Evolutionary conservation across 2,113 vertebrate species (phyloP), one percentile per base, ranked within the genome.

Genomic region (Sceloporus undulatus): DNA sequence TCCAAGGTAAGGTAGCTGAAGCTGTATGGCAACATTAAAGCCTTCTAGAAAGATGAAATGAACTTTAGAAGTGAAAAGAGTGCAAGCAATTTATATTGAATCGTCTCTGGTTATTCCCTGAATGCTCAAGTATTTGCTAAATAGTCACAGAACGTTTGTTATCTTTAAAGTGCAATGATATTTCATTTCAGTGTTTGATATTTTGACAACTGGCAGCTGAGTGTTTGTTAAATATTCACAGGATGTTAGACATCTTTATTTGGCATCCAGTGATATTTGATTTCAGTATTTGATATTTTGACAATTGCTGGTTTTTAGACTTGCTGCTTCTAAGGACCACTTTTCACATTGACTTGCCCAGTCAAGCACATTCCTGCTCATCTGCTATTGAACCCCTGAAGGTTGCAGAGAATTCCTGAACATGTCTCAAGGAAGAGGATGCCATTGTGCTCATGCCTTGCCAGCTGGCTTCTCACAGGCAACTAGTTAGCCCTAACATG

Each of bases 211-310:
- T 62, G 59, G 59, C 16, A 62, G 59, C 59, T 62, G 13, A 62
- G 59, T 62, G 59, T 62, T 62, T 62, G 59, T 62, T 62, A 62
- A 62, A 62, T 62, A 62, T 14, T 62, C 59, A 18, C 59, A 62
- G 59, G 59, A 62, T 62, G 59, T 62, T 62, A 62, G 52, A n/a
- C n/a, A 79, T 19, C 78, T 56, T 18, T 79, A 79, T 27, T 56
- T 79, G 78, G 56, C n/a, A 18, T 5, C 14, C 56, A 14, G 18
- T 54, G n/a, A 56, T 18, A 56, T 54, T 56, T 79, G 9, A 56
- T 79, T 79, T 79, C 78, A 54, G 27, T 79, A n/a, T 79, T 79
- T 79, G 77, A 19, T 79, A 56, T 54, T 54, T 79, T 79, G 52
- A 56, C 52, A 56, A 48, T 8, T 79, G 54, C 54, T 79, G 52